A percentile compares a stretch with the other conserved stretches of the same genome.
Evolutionary conservation across 2,888 invertebrate genomes (phyloP).

Genomic region (Microctonus brassicae): DNA sequence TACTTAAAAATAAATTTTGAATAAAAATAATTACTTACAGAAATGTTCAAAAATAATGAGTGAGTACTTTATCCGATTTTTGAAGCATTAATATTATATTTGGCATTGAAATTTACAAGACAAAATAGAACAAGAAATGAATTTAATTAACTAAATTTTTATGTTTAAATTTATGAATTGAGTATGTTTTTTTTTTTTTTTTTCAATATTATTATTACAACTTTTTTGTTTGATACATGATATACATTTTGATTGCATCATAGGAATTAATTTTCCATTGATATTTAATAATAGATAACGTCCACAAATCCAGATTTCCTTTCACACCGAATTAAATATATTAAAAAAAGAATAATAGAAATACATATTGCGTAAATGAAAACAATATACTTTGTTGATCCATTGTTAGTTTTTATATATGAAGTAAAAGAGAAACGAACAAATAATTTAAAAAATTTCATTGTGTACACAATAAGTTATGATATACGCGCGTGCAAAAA

Average conservation of each 20-base stretch:
- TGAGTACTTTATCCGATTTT: background rate
- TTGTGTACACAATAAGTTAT: conserved; percentile 43
- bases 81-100: background rate
- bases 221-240: background rate
- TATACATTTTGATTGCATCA: background rate
- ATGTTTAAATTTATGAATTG: conserved; percentile 6
- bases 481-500: conserved; percentile 3
- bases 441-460: conserved; percentile 45
- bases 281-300: too few species aligned
- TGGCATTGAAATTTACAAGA: background rate
- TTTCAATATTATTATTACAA: background rate
- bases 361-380: conserved; percentile 22
- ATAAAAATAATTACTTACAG: background rate
- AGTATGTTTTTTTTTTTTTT: background rate
- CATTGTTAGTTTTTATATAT: conserved; percentile 58
- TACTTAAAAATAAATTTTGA: background rate
- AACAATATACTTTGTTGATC: conserved; percentile 48
- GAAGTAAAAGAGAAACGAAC: conserved; percentile 48
- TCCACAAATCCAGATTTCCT: conserved; percentile 22
- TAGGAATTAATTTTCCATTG: background rate
- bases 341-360: too few species aligned
- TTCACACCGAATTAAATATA: conserved; percentile 2
- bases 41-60: background rate
- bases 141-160: background rate
- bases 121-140: background rate